phyloP scores from a whole-genome alignment of 2,888 invertebrate species.

The Lordiphosa andalusiaca region DNA sequence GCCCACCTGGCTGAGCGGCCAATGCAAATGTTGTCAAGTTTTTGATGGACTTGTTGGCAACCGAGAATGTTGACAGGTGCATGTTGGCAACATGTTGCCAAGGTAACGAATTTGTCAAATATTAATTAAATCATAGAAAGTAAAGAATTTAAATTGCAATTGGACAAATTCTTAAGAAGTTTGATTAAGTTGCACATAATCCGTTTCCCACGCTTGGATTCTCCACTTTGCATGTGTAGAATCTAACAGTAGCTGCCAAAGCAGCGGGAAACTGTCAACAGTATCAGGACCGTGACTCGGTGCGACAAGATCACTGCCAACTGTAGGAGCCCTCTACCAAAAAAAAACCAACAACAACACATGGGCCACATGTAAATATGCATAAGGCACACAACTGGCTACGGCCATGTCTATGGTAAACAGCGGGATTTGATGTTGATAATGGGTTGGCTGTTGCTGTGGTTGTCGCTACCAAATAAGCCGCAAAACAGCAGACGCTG shows the following conservation, averaged over 20 bases:
- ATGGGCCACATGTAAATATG: conserved; percentile 55
- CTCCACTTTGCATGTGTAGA: conserved; percentile 13
- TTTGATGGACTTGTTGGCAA: conserved; percentile 66
- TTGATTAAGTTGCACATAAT: background rate
- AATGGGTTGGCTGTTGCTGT: conserved; percentile 37
- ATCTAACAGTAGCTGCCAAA: conserved; percentile 58
- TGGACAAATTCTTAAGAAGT: too few relatives aligned
- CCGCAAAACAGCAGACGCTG: conserved; percentile 37
- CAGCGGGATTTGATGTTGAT: conserved; percentile 56
- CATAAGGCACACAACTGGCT: conserved; percentile 39
- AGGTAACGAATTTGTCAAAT: too few relatives aligned
- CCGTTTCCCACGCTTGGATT: conserved; percentile 51
- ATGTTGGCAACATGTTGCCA: conserved; percentile 16
- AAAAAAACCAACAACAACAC: conserved; percentile 12
- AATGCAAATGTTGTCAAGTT: conserved; percentile 61
- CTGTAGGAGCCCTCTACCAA: conserved; percentile 12
- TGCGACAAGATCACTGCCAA: conserved; percentile 68
- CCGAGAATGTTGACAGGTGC: conserved; percentile 40
- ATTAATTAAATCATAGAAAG: too few relatives aligned
- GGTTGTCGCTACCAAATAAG: conserved; percentile 56
- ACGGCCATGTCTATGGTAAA: conserved; percentile 5
- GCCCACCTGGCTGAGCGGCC: conserved; percentile 16
- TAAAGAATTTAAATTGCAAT: too few relatives aligned
- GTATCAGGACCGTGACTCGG: conserved; percentile 52
- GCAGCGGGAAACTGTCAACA: conserved; percentile 64